Evolutionary conservation across 2,113 vertebrate genomes (phyloP).

Genomic region (Macheiramphus alcinus): DNA sequence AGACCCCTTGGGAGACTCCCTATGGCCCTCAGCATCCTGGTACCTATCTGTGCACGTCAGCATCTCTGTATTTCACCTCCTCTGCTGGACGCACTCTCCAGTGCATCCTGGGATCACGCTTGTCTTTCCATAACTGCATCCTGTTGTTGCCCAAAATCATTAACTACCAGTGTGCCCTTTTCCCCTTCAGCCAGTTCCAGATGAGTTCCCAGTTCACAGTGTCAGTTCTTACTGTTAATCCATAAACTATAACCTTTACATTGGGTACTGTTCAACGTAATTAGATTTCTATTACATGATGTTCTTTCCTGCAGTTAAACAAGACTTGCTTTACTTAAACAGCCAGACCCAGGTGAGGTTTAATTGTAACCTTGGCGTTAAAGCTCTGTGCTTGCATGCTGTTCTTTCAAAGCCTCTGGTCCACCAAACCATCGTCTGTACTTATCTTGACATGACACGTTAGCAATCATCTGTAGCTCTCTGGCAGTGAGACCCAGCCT

Average conservation of each 20-base stretch:
- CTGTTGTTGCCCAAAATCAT: not conserved
- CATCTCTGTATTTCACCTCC: not conserved
- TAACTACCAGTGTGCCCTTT: conserved; percentile 6
- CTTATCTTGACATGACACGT: not conserved
- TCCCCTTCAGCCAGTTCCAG: conserved; percentile 22
- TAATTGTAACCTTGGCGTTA: conserved; percentile 3
- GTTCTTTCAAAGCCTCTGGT: not conserved
- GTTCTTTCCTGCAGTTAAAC: conserved; percentile 36
- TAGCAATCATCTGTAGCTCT: not conserved
- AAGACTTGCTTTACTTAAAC: conserved; percentile 14
- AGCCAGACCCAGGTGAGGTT: not conserved
- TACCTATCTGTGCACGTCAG: not conserved
- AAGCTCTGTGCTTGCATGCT: not conserved
- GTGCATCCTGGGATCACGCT: not conserved
- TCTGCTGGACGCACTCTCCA: not conserved
- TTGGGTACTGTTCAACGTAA: not conserved
- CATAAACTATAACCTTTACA: conserved; percentile 45
- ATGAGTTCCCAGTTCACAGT: not conserved
- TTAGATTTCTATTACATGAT: conserved; percentile 48
- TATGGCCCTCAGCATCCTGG: not conserved
- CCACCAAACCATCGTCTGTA: not conserved
- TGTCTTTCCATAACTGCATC: not conserved
- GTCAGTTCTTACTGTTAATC: conserved; percentile 28
- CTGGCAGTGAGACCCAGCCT: not conserved
- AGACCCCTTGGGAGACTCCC: not conserved